Evolutionary conservation across 2,888 invertebrate genomes (phyloP).

Genomic region (Psococerastis gibbosa): DNA sequence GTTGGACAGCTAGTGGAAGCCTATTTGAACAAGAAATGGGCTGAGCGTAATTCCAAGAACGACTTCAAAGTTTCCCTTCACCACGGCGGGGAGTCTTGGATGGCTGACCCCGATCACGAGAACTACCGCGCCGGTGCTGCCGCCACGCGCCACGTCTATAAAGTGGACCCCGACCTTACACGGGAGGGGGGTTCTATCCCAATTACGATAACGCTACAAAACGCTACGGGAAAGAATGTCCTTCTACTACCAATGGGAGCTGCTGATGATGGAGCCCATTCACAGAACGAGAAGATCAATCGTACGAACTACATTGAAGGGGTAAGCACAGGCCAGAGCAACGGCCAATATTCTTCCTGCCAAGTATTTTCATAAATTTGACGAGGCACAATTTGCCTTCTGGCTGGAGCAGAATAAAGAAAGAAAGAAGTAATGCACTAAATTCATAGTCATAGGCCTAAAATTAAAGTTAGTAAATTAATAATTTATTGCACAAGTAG

Average conservation of each 20-base stretch:
- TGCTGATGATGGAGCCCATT: slow-evolving; percentile 95
- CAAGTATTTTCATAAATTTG: slow-evolving; percentile 12
- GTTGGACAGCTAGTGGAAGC: slow-evolving; percentile 62
- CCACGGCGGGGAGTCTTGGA: slow-evolving; percentile 81
- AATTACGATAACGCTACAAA: slow-evolving; percentile 78
- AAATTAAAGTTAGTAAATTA: too few relatives aligned
- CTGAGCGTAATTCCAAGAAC: slow-evolving; percentile 66
- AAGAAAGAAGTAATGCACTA: not conserved
- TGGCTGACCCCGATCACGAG: slow-evolving; percentile 77
- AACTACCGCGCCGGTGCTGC: slow-evolving; percentile 77
- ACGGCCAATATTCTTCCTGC: slow-evolving; percentile 1
- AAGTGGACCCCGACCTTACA: slow-evolving; percentile 81
- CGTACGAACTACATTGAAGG: slow-evolving; percentile 85
- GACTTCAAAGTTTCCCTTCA: slow-evolving; percentile 46
- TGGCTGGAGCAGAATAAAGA: not conserved
- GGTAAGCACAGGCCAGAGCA: too few relatives aligned
- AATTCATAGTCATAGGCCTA: not conserved
- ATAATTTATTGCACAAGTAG: too few relatives aligned
- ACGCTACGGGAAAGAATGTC: slow-evolving; percentile 84
- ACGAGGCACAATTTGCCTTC: too few relatives aligned
- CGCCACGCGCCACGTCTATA: slow-evolving; percentile 70
- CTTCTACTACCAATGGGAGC: slow-evolving; percentile 87
- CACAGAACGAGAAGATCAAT: slow-evolving; percentile 95
- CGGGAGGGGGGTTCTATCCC: slow-evolving; percentile 97
- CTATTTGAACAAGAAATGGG: slow-evolving; percentile 60